Evolutionary conservation across 2,113 vertebrate genomes (phyloP).

Genomic region (Mustela lutreola): DNA sequence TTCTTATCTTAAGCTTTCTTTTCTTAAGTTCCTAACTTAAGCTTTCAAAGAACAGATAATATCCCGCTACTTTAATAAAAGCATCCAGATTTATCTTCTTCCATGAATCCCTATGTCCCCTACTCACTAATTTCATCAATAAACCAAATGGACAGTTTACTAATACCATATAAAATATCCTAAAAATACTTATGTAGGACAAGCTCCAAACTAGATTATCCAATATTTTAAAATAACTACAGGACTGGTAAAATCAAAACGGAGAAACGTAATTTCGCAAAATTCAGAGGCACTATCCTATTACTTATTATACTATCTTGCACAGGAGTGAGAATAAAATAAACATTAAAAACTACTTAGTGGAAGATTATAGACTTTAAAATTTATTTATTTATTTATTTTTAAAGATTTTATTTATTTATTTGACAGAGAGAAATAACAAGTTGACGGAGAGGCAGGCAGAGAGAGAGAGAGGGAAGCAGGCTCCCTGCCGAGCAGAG

Average conservation of each 20-base stretch:
- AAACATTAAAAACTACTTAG: conserved; percentile 33
- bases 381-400: not conserved
- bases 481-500: too few species aligned
- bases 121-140: not conserved
- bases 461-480: too few species aligned
- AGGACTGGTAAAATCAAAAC: not conserved
- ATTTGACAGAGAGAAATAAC: too few species aligned
- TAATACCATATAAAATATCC: not conserved
- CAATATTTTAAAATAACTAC: conserved; percentile 6
- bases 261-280: not conserved
- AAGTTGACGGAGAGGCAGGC: too few species aligned
- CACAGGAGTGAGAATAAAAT: not conserved
- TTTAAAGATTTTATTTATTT: too few species aligned
- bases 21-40: not conserved
- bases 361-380: not conserved
- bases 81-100: not conserved
- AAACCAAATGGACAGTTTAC: not conserved
- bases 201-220: not conserved
- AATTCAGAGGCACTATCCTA: not conserved
- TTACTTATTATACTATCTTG: not conserved
- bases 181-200: conserved; percentile 31
- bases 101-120: not conserved
- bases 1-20: not conserved
- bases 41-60: not conserved
- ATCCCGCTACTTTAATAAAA: not conserved